These are phyloP conservation scores for Brachymystax lenok DNA, from an alignment of 2,797 vertebrate species.

Conservation along the genomic window DNA sequence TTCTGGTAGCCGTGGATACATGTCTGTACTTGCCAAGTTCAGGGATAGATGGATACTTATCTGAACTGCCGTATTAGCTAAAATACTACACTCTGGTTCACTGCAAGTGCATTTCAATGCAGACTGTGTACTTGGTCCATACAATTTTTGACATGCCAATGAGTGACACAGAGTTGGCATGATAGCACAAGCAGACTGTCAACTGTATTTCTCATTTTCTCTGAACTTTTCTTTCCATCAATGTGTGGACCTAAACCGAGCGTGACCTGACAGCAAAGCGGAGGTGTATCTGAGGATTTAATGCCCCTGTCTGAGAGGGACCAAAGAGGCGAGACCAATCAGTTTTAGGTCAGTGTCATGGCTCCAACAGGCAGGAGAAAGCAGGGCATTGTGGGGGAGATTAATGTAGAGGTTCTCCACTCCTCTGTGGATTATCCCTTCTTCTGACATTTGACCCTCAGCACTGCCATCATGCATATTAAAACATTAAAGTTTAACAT, in stretches of 20 bases:
- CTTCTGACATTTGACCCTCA: background rate
- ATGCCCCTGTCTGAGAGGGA: background rate
- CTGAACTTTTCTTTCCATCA: background rate
- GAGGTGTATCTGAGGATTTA: background rate
- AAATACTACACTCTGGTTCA: background rate
- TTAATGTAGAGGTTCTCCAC: background rate
- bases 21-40: slow-evolving; percentile 9
- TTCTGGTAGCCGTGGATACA: slow-evolving; percentile 1
- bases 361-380: background rate
- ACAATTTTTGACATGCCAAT: background rate
- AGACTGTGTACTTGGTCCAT: background rate
- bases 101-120: slow-evolving; percentile 24
- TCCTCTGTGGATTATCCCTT: background rate
- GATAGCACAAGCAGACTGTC: too few species aligned
- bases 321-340: slow-evolving; percentile 1
- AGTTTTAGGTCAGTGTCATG: slow-evolving; percentile 2
- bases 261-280: background rate
- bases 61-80: slow-evolving; percentile 4
- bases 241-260: background rate
- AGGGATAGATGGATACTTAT: slow-evolving; percentile 20
- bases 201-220: too few species aligned
- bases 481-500: background rate
- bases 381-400: background rate
- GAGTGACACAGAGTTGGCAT: too few species aligned
- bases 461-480: background rate